Evolutionary conservation across 2,797 vertebrate species (phyloP), one percentile per base, ranked within the genome.

Genomic region (Sebastes matsubarae): DNA sequence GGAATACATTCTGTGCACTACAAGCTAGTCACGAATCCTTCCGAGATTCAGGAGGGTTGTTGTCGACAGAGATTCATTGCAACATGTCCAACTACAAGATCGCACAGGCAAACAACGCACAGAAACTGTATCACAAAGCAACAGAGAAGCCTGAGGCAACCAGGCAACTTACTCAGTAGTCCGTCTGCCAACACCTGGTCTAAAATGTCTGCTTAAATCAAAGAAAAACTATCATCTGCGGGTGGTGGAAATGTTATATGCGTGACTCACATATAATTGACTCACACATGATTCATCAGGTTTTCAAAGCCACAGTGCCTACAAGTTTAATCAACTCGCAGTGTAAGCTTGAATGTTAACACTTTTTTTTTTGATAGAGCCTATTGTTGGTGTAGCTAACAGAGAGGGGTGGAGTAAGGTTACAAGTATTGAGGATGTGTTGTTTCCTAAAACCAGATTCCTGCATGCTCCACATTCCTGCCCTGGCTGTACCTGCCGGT

Each of bases 401-500:
- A 24, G 5, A 52, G 9, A 24, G 82, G 82, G 86, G 88, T 81
- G 89, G 81, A 65, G 87, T 27, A 10, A 65, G 65, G 66, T 75
- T 42, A 60, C 22, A 30, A 61, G 67, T 16, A 42, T 25, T 30
- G 78, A 90, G 89, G 89, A 92, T 89, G 89, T 88, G 82, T 70
- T 75, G 79, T 85, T 93, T 93, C 92, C 90, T 81, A 87, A 82
- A 92, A 87, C 73, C 79, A 84, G 81, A 93, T 91, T 92, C 83
- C 86, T 84, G 59, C 85, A 52, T 90, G 85, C 85, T 71, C 63
- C 20, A 85, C 90, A 90, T 92, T 90, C 91, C 87, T 88, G 55
- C 5, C 77, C 73, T 22, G 9, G 60, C 69, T 38, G 70, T 20
- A 16, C 74, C 46, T 34, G 55, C 61, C 9, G 11, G 72, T 18